A percentile compares a stretch with the other conserved stretches of the same genome.
These are phyloP conservation scores for Cotesia typhae DNA, from an alignment of 1,140 invertebrate genomes.

Conservation along the genomic window DNA sequence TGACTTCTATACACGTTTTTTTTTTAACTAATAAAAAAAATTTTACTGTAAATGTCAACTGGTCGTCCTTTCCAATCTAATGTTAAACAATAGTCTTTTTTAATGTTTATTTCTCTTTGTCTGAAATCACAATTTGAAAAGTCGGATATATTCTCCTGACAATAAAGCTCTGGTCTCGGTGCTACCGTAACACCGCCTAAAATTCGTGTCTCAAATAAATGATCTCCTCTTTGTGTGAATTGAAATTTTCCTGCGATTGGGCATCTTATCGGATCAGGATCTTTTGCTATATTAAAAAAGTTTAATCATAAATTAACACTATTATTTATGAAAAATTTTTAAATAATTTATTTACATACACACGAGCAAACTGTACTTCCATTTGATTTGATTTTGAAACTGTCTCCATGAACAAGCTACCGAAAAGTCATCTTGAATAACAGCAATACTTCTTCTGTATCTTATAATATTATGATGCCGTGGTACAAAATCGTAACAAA, in stretches of 20 bases:
- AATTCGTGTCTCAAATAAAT: conserved; percentile 90
- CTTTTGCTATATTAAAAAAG: conserved; percentile 72
- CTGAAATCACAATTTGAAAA: conserved; percentile 93
- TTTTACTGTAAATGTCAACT: conserved; percentile 88
- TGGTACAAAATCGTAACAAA: conserved; percentile 96
- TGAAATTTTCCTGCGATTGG: conserved; percentile 96
- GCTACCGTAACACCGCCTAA: conserved; percentile 92
- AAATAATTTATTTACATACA: conserved; percentile 57
- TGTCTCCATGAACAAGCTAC: conserved; percentile 95
- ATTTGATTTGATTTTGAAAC: conserved; percentile 83
- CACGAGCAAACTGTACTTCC: conserved; percentile 89
- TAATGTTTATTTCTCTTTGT: conserved; percentile 91
- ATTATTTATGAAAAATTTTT: no score
- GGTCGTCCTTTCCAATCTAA: conserved; percentile 93
- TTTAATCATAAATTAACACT: no score
- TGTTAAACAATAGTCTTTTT: conserved; percentile 95
- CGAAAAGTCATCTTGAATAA: conserved; percentile 88
- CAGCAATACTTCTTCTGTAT: conserved; percentile 88
- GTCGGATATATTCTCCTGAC: conserved; percentile 93
- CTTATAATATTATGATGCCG: conserved; percentile 95
- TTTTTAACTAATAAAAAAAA: no score
- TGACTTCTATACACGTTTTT: neutral
- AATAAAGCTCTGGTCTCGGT: conserved; percentile 91
- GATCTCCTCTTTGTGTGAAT: conserved; percentile 89
- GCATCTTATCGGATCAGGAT: conserved; percentile 92